Conservation (phyloP, 2,797 vertebrate genomes). For the Enteromius radiatus region DNA sequence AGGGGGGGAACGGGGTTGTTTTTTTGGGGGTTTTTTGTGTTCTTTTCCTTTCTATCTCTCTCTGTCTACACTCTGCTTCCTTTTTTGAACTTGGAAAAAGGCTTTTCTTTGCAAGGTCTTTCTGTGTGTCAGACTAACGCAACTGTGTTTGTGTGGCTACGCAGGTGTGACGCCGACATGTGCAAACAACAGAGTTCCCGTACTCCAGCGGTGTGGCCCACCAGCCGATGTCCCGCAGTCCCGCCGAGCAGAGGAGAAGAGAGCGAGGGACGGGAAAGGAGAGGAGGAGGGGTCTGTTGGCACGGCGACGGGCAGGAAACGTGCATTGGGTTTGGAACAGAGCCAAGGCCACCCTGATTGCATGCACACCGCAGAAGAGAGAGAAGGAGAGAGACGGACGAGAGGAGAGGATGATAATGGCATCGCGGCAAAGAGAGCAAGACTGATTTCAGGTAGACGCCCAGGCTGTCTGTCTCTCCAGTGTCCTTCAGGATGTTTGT, state of each 20-base stretch:
- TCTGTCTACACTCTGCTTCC: background rate
- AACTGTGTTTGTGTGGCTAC: slow-evolving; percentile 31
- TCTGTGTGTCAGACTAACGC: slow-evolving; percentile 22
- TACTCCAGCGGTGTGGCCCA: slow-evolving; percentile 73
- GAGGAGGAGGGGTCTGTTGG: slow-evolving; percentile 55
- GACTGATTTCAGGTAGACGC: slow-evolving; percentile 64
- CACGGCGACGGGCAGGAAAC: slow-evolving; percentile 80
- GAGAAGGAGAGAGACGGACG: slow-evolving; percentile 70
- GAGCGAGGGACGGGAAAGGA: slow-evolving; percentile 37
- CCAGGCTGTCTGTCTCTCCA: background rate
- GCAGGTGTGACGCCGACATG: slow-evolving; percentile 69
- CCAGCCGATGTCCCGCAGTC: slow-evolving; percentile 61
- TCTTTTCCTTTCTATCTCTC: slow-evolving; percentile 10
- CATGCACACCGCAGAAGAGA: slow-evolving; percentile 68
- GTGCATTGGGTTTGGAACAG: slow-evolving; percentile 81
- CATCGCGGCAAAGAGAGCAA: slow-evolving; percentile 86
- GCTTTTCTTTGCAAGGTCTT: background rate
- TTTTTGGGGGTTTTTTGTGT: background rate
- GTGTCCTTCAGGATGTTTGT: slow-evolving; percentile 2
- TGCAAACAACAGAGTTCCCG: slow-evolving; percentile 75
- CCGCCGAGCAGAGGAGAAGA: slow-evolving; percentile 57
- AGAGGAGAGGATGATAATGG: slow-evolving; percentile 68
- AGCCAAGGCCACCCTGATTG: slow-evolving; percentile 78
- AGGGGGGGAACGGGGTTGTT: slow-evolving; percentile 21
- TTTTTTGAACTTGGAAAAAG: slow-evolving; percentile 26